These are phyloP conservation scores for cat (Felis catus) DNA, from an alignment of 2,113 vertebrate genomes.

Conservation along the genomic window DNA sequence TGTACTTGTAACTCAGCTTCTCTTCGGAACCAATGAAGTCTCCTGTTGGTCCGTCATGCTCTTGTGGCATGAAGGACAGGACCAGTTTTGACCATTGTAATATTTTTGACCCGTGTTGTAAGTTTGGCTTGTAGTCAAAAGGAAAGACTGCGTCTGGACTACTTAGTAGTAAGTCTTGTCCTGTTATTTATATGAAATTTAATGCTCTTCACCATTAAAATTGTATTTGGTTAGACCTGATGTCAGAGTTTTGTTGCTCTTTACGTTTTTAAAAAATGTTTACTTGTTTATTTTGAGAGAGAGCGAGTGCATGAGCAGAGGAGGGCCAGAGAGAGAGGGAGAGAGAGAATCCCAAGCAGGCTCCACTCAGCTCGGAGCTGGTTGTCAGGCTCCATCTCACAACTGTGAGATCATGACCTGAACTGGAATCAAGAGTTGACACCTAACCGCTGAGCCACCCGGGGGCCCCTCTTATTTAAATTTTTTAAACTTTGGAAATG, in stretches of 20 bases:
- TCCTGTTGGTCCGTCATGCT: background rate
- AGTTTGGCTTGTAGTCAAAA: conserved; percentile 51
- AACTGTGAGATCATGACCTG: no score
- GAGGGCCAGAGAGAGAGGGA: no score
- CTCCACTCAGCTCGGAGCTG: no score
- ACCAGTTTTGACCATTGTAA: background rate
- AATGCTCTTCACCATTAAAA: conserved; percentile 11
- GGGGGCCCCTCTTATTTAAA: background rate
- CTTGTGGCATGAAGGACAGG: background rate
- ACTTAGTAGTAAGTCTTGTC: conserved; percentile 62
- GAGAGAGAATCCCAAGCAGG: no score
- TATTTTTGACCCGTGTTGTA: conserved; percentile 27
- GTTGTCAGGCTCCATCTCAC: no score
- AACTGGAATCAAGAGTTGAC: no score
- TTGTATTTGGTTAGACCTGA: background rate
- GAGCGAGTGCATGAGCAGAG: no score
- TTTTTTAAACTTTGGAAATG: background rate
- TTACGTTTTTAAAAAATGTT: background rate
- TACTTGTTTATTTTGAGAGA: no score
- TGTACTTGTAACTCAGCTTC: background rate
- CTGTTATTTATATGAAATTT: conserved; percentile 15
- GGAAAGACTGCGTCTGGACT: conserved; percentile 40
- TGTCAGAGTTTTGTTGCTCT: background rate
- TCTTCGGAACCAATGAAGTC: conserved; percentile 37
- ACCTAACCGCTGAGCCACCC: no score